phyloP scores from a whole-genome alignment of 1,140 invertebrate genomes.

The Penaeus chinensis region DNA sequence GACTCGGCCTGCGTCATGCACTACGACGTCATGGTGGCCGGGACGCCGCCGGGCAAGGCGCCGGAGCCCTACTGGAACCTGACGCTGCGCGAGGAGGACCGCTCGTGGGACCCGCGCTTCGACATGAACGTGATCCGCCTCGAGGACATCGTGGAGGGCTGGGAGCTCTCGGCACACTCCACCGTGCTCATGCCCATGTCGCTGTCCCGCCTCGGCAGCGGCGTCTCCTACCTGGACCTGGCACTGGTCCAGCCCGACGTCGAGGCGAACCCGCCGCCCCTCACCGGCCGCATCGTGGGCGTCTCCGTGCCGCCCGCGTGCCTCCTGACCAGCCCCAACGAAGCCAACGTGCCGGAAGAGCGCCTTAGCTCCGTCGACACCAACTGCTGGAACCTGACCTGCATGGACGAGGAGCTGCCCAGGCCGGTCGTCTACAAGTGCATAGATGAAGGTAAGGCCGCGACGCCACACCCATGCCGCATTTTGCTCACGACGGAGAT shows the following conservation, averaged over 20 bases:
- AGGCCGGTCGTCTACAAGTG: conserved; percentile 64
- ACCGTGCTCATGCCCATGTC: conserved; percentile 41
- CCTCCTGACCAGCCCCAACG: not conserved
- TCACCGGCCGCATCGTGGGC: conserved; percentile 54
- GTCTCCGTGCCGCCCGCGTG: conserved; percentile 67
- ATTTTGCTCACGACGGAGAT: no score
- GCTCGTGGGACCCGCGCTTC: conserved; percentile 52
- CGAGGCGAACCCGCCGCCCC: conserved; percentile 66
- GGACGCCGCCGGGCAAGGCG: conserved; percentile 46
- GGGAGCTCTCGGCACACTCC: conserved; percentile 60
- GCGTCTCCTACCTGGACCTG: conserved; percentile 58
- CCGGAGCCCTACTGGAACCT: conserved; percentile 57
- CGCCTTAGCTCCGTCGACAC: not conserved
- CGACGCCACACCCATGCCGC: no score
- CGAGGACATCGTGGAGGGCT: conserved; percentile 50
- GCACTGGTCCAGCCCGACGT: conserved; percentile 45
- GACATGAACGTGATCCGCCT: conserved; percentile 28
- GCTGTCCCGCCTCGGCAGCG: conserved; percentile 50
- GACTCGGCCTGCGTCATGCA: conserved; percentile 85
- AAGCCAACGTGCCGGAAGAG: not conserved
- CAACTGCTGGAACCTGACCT: not conserved
- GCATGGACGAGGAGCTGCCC: conserved; percentile 10
- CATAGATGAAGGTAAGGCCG: conserved; percentile 65
- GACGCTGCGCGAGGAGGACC: conserved; percentile 54
- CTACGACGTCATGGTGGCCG: conserved; percentile 77